phyloP scores from a whole-genome alignment of 2,113 vertebrate genomes.

The Egretta garzetta region DNA sequence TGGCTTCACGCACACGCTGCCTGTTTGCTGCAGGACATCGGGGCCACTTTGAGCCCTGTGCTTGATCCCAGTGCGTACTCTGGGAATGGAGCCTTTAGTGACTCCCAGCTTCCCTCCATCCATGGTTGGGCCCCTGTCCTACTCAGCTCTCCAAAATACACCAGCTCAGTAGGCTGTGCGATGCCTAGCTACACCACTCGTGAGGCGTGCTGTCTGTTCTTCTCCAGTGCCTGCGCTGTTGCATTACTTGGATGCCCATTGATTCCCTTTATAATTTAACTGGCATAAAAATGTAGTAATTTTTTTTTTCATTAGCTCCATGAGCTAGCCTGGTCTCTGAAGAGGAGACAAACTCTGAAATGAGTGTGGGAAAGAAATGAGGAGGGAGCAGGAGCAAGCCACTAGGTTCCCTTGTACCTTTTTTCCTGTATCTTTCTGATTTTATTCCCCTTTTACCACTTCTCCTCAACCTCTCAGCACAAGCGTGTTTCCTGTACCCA shows the following conservation, averaged over 20 bases:
- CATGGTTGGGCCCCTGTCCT: neutral
- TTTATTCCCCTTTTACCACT: neutral
- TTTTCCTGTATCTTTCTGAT: neutral
- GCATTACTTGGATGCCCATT: neutral
- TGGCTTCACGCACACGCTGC: too few species aligned
- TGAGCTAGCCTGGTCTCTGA: neutral
- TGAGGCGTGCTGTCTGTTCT: neutral
- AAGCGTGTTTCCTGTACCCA: neutral
- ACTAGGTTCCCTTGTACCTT: neutral
- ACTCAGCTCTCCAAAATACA: neutral
- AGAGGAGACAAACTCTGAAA: neutral
- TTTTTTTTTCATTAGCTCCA: too few species aligned
- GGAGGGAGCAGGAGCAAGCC: neutral
- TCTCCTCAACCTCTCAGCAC: neutral
- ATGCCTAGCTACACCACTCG: rapidly evolving
- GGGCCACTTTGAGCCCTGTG: neutral
- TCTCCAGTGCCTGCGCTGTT: neutral
- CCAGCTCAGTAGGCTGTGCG: neutral
- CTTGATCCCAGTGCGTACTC: neutral
- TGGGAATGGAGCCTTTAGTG: neutral
- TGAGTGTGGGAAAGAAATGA: neutral
- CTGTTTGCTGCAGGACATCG: neutral
- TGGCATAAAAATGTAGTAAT: neutral
- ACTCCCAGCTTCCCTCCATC: neutral
- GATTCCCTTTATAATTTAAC: neutral